phyloP scores from a whole-genome alignment of 2,797 vertebrate species.

The Echiichthys vipera region DNA sequence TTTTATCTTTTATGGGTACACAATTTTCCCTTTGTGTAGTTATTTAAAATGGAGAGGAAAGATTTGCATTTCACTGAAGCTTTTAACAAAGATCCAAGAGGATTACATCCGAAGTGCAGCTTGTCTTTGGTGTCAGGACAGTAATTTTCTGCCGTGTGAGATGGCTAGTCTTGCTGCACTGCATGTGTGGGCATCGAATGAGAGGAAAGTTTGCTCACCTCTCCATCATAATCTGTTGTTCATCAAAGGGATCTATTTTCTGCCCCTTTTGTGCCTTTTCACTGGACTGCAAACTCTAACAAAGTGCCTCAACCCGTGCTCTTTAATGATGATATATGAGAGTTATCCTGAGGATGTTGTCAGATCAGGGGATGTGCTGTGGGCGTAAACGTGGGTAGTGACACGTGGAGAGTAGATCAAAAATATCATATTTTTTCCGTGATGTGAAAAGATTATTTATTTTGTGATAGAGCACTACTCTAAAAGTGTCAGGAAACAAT shows the following conservation, averaged over 20 bases:
- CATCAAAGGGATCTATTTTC: constrained; percentile 71
- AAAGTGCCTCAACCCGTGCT: constrained; percentile 46
- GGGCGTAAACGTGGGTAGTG: constrained; percentile 52
- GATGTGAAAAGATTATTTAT: constrained; percentile 47
- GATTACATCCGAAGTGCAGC: constrained; percentile 60
- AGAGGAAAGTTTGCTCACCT: constrained; percentile 65
- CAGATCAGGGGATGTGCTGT: constrained; percentile 48
- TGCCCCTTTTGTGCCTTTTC: constrained; percentile 59
- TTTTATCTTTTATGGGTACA: constrained; percentile 30
- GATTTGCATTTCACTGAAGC: constrained; percentile 22
- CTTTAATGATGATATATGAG: constrained; percentile 77
- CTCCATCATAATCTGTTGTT: constrained; percentile 72
- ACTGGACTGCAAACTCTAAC: constrained; percentile 64
- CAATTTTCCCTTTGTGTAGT: not conserved
- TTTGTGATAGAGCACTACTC: constrained; percentile 39
- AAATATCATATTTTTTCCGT: constrained; percentile 12
- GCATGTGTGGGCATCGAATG: constrained; percentile 47
- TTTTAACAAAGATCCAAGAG: constrained; percentile 51
- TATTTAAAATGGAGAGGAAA: constrained; percentile 16
- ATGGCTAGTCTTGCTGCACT: constrained; percentile 36
- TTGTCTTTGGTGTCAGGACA: constrained; percentile 63
- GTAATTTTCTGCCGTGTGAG: constrained; percentile 49
- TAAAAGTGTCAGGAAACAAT: constrained; percentile 30
- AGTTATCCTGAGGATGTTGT: constrained; percentile 64
- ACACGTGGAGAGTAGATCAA: constrained; percentile 52